Evolutionary conservation across 2,888 invertebrate species (phyloP).

Genomic region (Eucera pruinosa): DNA sequence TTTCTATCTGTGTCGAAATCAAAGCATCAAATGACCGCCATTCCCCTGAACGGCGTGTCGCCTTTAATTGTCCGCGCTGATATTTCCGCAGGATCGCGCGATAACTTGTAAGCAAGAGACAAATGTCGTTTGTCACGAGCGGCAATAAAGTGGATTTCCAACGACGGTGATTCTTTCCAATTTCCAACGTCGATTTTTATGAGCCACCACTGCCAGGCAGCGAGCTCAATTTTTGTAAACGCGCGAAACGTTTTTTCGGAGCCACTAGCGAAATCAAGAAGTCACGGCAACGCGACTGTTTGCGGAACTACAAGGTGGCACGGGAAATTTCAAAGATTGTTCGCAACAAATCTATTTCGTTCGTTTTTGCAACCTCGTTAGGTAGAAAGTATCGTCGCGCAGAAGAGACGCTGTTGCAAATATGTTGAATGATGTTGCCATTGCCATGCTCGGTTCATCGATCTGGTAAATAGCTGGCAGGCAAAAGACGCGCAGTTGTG

Average conservation of each 20-base stretch:
- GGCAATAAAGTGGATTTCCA: constrained; percentile 23
- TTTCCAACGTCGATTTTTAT: background rate
- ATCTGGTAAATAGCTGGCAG: background rate
- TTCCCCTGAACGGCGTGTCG: background rate
- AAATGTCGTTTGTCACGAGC: background rate
- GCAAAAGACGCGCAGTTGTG: background rate
- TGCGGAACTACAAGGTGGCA: background rate
- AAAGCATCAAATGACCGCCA: constrained; percentile 13
- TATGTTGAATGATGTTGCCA: background rate
- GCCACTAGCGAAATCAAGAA: background rate
- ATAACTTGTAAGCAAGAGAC: background rate
- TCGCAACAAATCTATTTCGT: background rate
- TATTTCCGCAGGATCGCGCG: constrained; percentile 4
- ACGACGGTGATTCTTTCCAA: background rate
- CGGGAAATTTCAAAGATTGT: background rate
- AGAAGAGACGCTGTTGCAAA: background rate
- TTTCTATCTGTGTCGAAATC: constrained; percentile 1
- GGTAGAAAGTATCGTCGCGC: background rate
- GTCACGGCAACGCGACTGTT: too few species aligned
- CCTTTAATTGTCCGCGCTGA: constrained; percentile 20
- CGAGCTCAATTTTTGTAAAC: background rate
- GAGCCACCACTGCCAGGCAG: background rate
- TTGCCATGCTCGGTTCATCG: background rate
- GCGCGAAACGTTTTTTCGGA: background rate
- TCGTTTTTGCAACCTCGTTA: background rate